Evolutionary conservation across 2,797 vertebrate genomes (phyloP), one percentile per base, ranked within the genome.

Genomic region (Ambastaia sidthimunki): DNA sequence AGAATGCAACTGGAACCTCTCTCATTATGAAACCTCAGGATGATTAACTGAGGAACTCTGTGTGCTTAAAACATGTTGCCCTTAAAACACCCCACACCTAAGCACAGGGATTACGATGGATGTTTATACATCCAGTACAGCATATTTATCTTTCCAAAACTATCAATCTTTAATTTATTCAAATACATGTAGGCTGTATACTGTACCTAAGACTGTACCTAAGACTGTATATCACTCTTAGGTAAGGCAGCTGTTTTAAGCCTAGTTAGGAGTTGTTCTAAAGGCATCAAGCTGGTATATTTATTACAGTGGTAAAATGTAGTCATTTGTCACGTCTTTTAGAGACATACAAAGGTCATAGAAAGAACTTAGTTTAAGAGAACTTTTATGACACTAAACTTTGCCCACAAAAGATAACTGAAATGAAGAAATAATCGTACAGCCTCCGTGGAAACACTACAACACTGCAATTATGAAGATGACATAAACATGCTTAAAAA

Each of bases 21-120:
- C 88, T 93, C 91, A 92, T 92, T 92, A 93, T 89, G 90, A 25
- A 11, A 88, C 92, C 91, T 90, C 90, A 87, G 89, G 87, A 90
- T 90, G 91, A 94, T 95, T 95, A 92, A 90, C 95, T 89, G 88
- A 91, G 86, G 83, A 88, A 90, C 88, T 85, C 86, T 86, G 84
- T 86, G 92, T 57, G 82, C 82, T 87, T n/a, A n/a, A n/a, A n/a
- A 47, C 88, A 92, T 90, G 90, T 85, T 91, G 82, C 83, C 88
- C 74, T 84, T 13, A 0, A 71, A 84, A 81, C 89, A 89, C 91
- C 87, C 54, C 54, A 57, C 54, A 57, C 54, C n/a, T 57, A 71
- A 87, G 77, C 82, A 60, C 57, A 85, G 50, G 86, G 80, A 85
- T 75, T 65, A 85, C 60, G 3, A 1, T 11, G 23, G 13, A 59